These are phyloP conservation scores for Syngnathus typhle DNA, from an alignment of 2,113 vertebrate genomes.

Conservation along the genomic window DNA sequence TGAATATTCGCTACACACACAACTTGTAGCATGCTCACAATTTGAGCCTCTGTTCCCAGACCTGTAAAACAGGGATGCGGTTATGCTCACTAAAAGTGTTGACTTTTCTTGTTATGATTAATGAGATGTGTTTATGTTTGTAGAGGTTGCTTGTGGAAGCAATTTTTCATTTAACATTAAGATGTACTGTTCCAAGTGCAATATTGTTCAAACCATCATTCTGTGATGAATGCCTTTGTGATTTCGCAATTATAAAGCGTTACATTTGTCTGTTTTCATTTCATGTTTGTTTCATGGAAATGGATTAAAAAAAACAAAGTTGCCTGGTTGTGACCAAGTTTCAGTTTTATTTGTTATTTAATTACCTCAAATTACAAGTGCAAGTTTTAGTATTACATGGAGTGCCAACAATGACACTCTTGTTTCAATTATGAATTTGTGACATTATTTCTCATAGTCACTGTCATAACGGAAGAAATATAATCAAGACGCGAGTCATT, in stretches of 20 bases:
- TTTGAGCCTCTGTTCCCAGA: slow-evolving; percentile 51
- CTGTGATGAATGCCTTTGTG: slow-evolving; percentile 52
- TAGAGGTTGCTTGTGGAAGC: slow-evolving; percentile 43
- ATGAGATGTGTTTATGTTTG: slow-evolving; percentile 39
- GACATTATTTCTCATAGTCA: not conserved
- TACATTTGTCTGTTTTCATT: slow-evolving; percentile 13
- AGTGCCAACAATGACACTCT: not conserved
- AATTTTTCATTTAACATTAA: slow-evolving; percentile 57
- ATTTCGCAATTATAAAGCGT: slow-evolving; percentile 48
- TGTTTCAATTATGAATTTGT: not conserved
- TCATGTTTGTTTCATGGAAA: not conserved
- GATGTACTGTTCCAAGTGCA: slow-evolving; percentile 52
- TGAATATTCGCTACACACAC: slow-evolving; percentile 91
- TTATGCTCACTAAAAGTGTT: slow-evolving; percentile 55
- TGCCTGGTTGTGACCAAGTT: not conserved
- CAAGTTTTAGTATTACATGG: no score
- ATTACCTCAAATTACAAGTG: not conserved
- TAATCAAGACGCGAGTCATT: no score
- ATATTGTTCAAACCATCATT: slow-evolving; percentile 49
- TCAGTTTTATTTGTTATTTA: not conserved
- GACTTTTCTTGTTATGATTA: slow-evolving; percentile 44
- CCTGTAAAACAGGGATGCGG: slow-evolving; percentile 48
- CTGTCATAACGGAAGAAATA: not conserved
- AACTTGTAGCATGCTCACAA: slow-evolving; percentile 73
- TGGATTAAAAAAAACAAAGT: not conserved